These are phyloP conservation scores for Perccottus glenii DNA, from an alignment of 2,113 vertebrate species.

Conservation along the genomic window DNA sequence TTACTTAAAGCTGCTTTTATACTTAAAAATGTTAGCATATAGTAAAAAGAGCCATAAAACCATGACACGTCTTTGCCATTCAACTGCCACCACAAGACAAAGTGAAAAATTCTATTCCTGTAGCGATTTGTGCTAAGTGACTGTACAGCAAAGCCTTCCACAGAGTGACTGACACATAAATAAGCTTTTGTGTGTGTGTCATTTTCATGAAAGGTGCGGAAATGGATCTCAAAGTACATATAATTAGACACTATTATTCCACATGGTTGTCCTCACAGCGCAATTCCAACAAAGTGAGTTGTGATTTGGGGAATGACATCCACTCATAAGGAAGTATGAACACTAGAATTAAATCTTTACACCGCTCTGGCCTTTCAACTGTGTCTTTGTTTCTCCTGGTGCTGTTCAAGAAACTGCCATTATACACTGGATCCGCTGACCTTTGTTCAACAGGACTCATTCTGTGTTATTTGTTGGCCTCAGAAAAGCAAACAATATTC, in stretches of 20 bases:
- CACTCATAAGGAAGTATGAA: slow-evolving; percentile 42
- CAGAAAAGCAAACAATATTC: background rate
- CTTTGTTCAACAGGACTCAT: background rate
- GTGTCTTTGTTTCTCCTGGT: background rate
- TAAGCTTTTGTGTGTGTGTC: slow-evolving; percentile 11
- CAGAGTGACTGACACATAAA: slow-evolving; percentile 32
- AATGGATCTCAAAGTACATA: slow-evolving; percentile 34
- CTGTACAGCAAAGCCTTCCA: slow-evolving; percentile 32
- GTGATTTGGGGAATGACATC: slow-evolving; percentile 33
- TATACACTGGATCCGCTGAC: background rate
- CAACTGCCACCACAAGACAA: slow-evolving; percentile 23
- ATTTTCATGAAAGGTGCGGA: slow-evolving; percentile 17
- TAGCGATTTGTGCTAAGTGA: slow-evolving; percentile 29
- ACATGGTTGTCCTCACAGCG: slow-evolving; percentile 33
- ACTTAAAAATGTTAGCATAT: slow-evolving; percentile 41
- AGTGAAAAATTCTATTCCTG: slow-evolving; percentile 35
- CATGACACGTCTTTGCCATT: slow-evolving; percentile 33
- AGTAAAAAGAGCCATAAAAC: slow-evolving; percentile 28
- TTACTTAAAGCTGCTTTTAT: slow-evolving; percentile 42
- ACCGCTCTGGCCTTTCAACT: slow-evolving; percentile 29
- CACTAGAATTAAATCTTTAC: slow-evolving; percentile 39
- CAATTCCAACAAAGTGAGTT: slow-evolving; percentile 54
- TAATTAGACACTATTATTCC: slow-evolving; percentile 45
- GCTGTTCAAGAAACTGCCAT: slow-evolving; percentile 20
- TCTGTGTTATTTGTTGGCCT: slow-evolving; percentile 6